Conservation (phyloP, 2,113 vertebrate genomes). For the human (Homo sapiens) region DNA sequence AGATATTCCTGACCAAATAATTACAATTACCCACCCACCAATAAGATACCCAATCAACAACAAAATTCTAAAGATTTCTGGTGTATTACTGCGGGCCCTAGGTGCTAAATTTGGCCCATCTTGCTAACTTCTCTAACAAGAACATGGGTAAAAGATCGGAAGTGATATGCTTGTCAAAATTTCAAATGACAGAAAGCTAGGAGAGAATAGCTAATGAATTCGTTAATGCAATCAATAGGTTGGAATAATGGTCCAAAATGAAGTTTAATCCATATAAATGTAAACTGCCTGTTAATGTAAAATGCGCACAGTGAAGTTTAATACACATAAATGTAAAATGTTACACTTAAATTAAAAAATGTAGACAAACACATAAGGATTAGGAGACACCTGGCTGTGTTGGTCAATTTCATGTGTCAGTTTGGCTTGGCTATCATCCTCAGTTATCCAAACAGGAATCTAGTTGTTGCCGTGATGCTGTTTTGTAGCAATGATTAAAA, state of each 20-base stretch:
- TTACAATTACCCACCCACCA: no score
- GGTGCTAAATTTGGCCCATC: background rate
- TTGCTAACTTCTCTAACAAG: background rate
- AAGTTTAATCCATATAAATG: background rate
- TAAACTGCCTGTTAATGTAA: background rate
- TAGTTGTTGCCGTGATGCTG: background rate
- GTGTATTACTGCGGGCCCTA: background rate
- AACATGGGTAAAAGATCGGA: constrained; percentile 10
- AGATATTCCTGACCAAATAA: no score
- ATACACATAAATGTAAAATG: background rate
- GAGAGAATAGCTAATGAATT: constrained; percentile 28
- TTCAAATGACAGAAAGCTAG: background rate
- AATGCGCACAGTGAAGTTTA: background rate
- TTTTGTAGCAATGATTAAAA: constrained; percentile 42
- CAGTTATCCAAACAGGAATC: background rate
- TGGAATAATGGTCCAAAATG: background rate
- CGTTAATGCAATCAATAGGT: background rate
- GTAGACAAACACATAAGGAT: background rate
- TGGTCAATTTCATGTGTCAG: background rate
- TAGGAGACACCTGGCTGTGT: background rate
- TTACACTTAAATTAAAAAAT: background rate
- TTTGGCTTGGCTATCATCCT: background rate
- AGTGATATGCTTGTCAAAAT: background rate
- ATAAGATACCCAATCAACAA: no score
- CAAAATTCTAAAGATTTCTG: background rate